Base-by-base conservation (phyloP, 37 sponge, comb jelly and placozoan genomes). In the Ianthella basta region DNA sequence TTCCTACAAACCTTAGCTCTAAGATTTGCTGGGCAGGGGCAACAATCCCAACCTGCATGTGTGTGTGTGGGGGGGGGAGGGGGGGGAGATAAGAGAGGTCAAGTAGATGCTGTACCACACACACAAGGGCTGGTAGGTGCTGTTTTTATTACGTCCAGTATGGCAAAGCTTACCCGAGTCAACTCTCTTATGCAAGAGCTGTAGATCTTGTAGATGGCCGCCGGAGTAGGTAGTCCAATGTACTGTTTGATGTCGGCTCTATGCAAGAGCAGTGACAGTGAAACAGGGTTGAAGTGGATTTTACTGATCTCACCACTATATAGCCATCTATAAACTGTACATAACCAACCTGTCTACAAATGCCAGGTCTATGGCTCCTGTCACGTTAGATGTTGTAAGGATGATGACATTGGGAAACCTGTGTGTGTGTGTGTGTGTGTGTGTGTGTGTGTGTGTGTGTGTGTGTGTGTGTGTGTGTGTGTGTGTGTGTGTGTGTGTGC, bases 241-340 rank as follows among this genome's bases (percentile, higher is more conserved):
- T 97, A 99, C 91, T 99, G 99, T 66, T 99, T 99, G 61, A 99
- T 93, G 79, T 99, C 99, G 27, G 99, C 99, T 56, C 97, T 96
- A n/a, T n/a, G n/a, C n/a, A n/a, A n/a, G n/a, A n/a, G n/a, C n/a
- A n/a, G 29, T 34, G 63, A 27, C 4, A 36, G 35, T 3, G 50
- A 44, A 44, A 44, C 50, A 44, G 50, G 8, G 8, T 44, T 44
- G 50, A 19, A 21, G 16, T 57, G 19, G 16, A 57, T 16, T 57
- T 19, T 21, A 16, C 60, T 19, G 19, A 57, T 20, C 15, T 57
- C 15, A 57, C 19, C 18, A 57, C 19, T 20, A 57, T 57, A 19
- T n/a, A 57, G 15, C 59, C 15, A 15, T 57, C 19, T 57, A 19
- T 57, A 20, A 19, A 20, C 10, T 65, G 67, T 15, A 59, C 56